phyloP scores from a whole-genome alignment of 2,797 vertebrate genomes.

The Siniperca scherzeri region DNA sequence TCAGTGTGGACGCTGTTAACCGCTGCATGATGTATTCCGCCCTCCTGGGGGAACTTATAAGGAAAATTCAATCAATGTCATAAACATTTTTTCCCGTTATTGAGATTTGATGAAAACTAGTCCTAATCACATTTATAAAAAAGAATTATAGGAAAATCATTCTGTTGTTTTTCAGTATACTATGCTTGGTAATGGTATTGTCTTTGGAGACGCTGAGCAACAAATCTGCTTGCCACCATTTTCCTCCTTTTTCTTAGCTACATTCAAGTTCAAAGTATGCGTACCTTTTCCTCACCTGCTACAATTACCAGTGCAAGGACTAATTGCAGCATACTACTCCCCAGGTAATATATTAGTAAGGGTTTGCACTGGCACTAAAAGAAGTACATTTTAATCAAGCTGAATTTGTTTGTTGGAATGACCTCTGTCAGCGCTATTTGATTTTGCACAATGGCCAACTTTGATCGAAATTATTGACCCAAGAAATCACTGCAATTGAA shows the following conservation, averaged over 20 bases:
- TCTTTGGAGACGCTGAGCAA: background rate
- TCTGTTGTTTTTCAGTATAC: background rate
- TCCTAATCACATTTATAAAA: background rate
- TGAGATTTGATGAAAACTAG: background rate
- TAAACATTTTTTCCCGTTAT: background rate
- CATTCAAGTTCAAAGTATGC: background rate
- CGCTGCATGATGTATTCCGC: constrained; percentile 7
- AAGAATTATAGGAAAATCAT: background rate
- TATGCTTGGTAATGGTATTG: background rate
- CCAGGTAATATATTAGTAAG: background rate
- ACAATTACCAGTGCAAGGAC: background rate
- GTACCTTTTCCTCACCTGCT: background rate
- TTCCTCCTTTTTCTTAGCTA: background rate
- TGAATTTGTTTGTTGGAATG: constrained; percentile 13
- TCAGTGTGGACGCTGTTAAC: constrained; percentile 13
- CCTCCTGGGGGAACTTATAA: background rate
- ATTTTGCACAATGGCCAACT: constrained; percentile 36
- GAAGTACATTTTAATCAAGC: constrained; percentile 31
- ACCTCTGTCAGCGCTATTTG: constrained; percentile 23
- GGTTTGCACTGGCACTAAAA: constrained; percentile 2
- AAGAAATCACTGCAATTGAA: constrained; percentile 31
- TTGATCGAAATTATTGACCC: constrained; percentile 35
- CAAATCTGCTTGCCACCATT: background rate
- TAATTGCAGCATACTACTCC: background rate
- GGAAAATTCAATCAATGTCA: background rate